Conservation (phyloP, 2,888 invertebrate species). For the Apeira syringaria region DNA sequence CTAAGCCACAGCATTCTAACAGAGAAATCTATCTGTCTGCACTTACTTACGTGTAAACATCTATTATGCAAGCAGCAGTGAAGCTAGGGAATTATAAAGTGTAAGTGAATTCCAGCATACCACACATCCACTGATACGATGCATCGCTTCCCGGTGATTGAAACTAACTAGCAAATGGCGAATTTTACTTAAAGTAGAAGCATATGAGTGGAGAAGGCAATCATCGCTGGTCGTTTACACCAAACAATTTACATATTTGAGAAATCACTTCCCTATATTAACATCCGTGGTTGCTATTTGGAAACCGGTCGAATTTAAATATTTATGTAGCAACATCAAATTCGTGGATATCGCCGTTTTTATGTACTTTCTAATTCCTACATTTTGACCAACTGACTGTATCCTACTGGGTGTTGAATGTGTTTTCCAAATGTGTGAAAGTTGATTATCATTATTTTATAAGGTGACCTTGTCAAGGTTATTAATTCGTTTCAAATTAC, state of each 20-base stretch:
- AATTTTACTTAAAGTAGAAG: constrained; percentile 12
- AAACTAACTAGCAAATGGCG: constrained; percentile 8
- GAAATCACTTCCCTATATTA: constrained; percentile 32
- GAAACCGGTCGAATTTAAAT: constrained; percentile 35
- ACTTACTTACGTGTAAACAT: background rate
- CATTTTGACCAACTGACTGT: constrained; percentile 17
- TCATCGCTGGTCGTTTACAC: constrained; percentile 11
- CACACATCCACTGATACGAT: constrained; percentile 4
- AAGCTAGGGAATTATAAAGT: background rate
- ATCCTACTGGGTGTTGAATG: constrained; percentile 14
- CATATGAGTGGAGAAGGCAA: constrained; percentile 4
- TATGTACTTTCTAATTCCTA: constrained; percentile 31
- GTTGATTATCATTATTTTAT: constrained; percentile 7
- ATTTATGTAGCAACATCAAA: constrained; percentile 30
- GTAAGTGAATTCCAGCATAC: constrained; percentile 4
- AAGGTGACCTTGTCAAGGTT: constrained; percentile 18
- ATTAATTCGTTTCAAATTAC: too few relatives aligned
- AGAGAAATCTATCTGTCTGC: background rate
- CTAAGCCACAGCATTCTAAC: too few relatives aligned
- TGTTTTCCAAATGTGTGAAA: constrained; percentile 20
- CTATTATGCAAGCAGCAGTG: background rate
- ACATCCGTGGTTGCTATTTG: constrained; percentile 27
- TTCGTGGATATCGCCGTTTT: constrained; percentile 27
- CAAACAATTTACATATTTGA: constrained; percentile 27
- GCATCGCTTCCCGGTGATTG: constrained; percentile 13